Evolutionary conservation across 2,888 invertebrate genomes (phyloP).

Genomic region (Diarsia rubi): DNA sequence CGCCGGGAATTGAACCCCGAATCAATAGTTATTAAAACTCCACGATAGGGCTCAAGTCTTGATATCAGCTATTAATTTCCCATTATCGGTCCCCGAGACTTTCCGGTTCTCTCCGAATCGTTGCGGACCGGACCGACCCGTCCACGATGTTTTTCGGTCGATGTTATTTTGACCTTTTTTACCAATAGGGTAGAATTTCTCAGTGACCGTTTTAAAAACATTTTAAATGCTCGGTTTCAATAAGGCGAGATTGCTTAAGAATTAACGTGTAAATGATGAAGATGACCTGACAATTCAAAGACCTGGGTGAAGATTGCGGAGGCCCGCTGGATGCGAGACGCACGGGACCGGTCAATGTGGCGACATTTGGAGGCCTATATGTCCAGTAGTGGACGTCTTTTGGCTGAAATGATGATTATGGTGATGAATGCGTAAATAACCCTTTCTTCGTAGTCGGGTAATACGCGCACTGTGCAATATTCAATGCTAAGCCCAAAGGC

Average conservation of each 20-base stretch:
- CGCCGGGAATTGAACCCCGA: constrained; percentile 3
- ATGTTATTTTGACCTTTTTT: constrained; percentile 19
- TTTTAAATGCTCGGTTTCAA: not conserved
- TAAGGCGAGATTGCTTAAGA: not conserved
- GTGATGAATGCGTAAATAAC: too few relatives aligned
- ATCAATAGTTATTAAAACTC: constrained; percentile 51
- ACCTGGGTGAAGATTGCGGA: too few relatives aligned
- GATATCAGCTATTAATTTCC: constrained; percentile 50
- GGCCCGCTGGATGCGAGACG: too few relatives aligned
- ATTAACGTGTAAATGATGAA: too few relatives aligned
- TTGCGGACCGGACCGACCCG: constrained; percentile 4
- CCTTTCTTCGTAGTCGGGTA: too few relatives aligned
- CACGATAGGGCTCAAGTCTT: constrained; percentile 20
- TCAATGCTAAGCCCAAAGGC: not conserved
- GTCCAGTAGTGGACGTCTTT: too few relatives aligned
- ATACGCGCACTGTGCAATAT: not conserved
- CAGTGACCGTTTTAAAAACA: not conserved
- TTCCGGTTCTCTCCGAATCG: constrained; percentile 21
- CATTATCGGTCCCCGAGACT: constrained; percentile 42
- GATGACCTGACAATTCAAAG: too few relatives aligned
- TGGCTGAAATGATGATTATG: too few relatives aligned
- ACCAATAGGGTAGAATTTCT: not conserved
- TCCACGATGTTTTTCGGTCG: constrained; percentile 21
- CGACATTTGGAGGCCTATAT: too few relatives aligned
- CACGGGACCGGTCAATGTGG: too few relatives aligned